Evolutionary conservation across 2,888 invertebrate genomes (phyloP), one percentile per base, ranked within the genome.

Genomic region (Drosophila gaucha): DNA sequence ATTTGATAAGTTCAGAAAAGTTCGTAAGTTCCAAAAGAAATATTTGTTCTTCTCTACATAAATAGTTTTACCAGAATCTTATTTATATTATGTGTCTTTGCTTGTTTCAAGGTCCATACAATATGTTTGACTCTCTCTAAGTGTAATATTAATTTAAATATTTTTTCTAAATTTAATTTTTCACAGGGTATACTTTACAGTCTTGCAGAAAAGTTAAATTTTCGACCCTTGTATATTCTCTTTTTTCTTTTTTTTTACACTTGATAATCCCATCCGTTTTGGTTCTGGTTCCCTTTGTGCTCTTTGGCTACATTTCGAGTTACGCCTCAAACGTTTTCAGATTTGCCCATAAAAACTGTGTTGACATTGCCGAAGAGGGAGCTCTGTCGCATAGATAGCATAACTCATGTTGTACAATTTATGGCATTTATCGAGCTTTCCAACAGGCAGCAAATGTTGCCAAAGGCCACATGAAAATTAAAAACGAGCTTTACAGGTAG

Each of bases 341-440:
- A 58, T 58, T 46, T 54, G 8, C 10, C 38, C 50, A 66, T 65
- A 72, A 62, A 76, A 71, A 69, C 69, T 41, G 57, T 69, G 80
- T 80, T 74, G 82, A 74, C 71, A 69, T 59, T 67, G 51, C 51
- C 22, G 43, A 30, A 26, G 30, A 38, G 31, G 20, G 26, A 18
- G 35, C 33, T 31, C 31, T 12, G 20, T 8, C 10, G 41, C 38
- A n/a, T 12, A 64, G 65, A 78, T 69, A 67, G 22, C 79, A 68
- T 68, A 73, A 67, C 60, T 73, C 79, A 85, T 67, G 31, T 36
- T 33, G 22, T 16, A 10, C 41, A 59, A 78, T 84, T 80, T 78
- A 80, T 80, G 75, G 59, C 60, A 64, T 62, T 80, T 74, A 80
- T 71, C 78, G 64, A 68, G 28, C 43, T 58, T 50, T 18, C 47